A percentile compares a stretch with the other conserved stretches of the same genome.
Conservation (phyloP, 2,113 vertebrate genomes). For the Ciconia stormi region DNA sequence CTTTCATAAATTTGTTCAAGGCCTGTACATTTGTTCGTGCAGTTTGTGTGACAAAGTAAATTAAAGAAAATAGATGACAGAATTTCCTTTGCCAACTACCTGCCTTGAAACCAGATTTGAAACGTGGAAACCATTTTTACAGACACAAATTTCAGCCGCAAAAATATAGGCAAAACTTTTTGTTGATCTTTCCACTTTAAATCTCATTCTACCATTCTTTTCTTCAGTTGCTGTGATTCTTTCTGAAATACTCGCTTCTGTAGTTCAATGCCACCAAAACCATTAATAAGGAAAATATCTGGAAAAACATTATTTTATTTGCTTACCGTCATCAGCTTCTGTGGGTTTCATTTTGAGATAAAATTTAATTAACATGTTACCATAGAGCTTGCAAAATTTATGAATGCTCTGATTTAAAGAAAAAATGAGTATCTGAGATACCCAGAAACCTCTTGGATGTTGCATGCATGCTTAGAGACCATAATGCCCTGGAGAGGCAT, state of each 20-base stretch:
- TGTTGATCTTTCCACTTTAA: not conserved
- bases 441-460: not conserved
- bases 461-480: not conserved
- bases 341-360: not conserved
- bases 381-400: not conserved
- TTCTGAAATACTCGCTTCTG: not conserved
- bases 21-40: not conserved
- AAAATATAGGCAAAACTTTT: not conserved
- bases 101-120: not conserved
- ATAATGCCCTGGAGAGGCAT: not conserved
- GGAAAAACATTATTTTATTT: not conserved
- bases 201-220: not conserved
- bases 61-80: not conserved
- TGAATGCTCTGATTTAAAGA: not conserved
- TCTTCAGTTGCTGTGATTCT: not conserved
- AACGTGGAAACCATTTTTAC: not conserved
- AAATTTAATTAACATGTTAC: not conserved
- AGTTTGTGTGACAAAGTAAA: not conserved
- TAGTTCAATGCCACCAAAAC: not conserved
- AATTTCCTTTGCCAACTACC: not conserved
- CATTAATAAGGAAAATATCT: not conserved
- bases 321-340: not conserved
- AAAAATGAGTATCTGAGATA: not conserved
- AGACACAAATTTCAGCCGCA: not conserved
- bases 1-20: not conserved